Percentiles rank a stretch among this genome's conserved stretches.
These are phyloP conservation scores for Clavelina lepadiformis DNA, from an alignment of 23 tunicate species.

Conservation along the genomic window DNA sequence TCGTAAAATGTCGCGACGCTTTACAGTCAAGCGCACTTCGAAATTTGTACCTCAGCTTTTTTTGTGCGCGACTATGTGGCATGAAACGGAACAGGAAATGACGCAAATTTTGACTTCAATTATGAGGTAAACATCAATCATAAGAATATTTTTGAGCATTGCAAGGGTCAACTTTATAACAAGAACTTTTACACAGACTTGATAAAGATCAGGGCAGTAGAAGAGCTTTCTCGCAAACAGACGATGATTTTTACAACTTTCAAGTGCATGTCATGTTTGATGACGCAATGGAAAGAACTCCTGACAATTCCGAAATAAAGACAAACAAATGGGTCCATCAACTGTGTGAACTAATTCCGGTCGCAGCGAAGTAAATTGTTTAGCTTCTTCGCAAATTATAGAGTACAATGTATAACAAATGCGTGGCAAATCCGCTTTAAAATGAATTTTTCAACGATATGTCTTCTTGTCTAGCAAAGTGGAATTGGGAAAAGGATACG, in stretches of 20 bases:
- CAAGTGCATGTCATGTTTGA: slow-evolving; percentile 88
- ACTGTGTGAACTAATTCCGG: slow-evolving; percentile 49
- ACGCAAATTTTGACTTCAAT: slow-evolving; percentile 87
- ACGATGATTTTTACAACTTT: slow-evolving; percentile 63
- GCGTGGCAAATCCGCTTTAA: background rate
- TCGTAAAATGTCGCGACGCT: slow-evolving; percentile 33
- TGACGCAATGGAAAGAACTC: slow-evolving; percentile 64
- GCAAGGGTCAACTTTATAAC: background rate
- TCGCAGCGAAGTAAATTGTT: slow-evolving; percentile 70
- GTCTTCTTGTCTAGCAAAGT: slow-evolving; percentile 53
- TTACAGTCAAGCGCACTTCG: slow-evolving; percentile 23
- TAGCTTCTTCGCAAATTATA: background rate
- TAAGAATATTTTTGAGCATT: background rate
- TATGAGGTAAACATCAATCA: slow-evolving; percentile 47
- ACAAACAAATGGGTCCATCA: slow-evolving; percentile 61
- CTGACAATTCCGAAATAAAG: slow-evolving; percentile 19
- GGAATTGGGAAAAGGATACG: slow-evolving; percentile 58
- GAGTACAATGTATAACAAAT: too few relatives aligned
- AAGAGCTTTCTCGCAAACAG: slow-evolving; percentile 29
- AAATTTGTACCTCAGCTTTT: slow-evolving; percentile 67
- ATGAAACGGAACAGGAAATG: slow-evolving; percentile 96
- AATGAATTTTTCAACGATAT: background rate
- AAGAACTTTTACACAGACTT: slow-evolving; percentile 25
- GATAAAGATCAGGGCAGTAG: slow-evolving; percentile 55
- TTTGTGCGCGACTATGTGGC: slow-evolving; percentile 99